Conservation (phyloP, 2,888 invertebrate genomes). For the Nezara viridula region DNA sequence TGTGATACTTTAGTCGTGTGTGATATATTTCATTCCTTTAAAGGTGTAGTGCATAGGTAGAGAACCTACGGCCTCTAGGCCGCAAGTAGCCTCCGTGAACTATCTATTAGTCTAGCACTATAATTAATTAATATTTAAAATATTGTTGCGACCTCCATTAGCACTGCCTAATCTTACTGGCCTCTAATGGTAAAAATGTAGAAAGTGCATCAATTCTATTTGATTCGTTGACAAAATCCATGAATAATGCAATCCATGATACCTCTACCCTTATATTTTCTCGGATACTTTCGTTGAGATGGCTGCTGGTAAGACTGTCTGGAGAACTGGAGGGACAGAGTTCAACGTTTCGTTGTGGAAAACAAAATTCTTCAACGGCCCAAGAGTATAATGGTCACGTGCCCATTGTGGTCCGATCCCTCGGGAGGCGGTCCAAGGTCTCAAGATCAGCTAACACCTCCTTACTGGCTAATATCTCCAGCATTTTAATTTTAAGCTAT, state of each 20-base stretch:
- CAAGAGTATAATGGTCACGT: conserved; percentile 32
- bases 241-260: not conserved
- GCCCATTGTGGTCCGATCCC: not conserved
- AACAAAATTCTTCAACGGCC: conserved; percentile 55
- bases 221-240: not conserved
- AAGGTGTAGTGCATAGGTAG: too few relatives aligned
- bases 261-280: not conserved
- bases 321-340: not conserved
- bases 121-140: too few relatives aligned
- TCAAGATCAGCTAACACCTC: not conserved
- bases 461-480: not conserved
- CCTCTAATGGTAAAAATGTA: too few relatives aligned
- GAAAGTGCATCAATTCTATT: too few relatives aligned
- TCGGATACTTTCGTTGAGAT: not conserved
- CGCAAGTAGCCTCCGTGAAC: too few relatives aligned
- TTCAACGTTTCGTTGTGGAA: conserved; percentile 53
- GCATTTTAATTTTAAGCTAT: not conserved
- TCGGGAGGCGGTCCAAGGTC: not conserved
- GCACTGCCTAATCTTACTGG: too few relatives aligned
- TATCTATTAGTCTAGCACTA: too few relatives aligned
- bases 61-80: too few relatives aligned
- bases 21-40: too few relatives aligned
- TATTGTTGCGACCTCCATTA: too few relatives aligned
- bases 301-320: not conserved
- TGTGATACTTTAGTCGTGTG: too few relatives aligned